A percentile compares a stretch with the other conserved stretches of the same genome.
Evolutionary conservation across 2,888 invertebrate species (phyloP).

Genomic region (Oscheius sp.): DNA sequence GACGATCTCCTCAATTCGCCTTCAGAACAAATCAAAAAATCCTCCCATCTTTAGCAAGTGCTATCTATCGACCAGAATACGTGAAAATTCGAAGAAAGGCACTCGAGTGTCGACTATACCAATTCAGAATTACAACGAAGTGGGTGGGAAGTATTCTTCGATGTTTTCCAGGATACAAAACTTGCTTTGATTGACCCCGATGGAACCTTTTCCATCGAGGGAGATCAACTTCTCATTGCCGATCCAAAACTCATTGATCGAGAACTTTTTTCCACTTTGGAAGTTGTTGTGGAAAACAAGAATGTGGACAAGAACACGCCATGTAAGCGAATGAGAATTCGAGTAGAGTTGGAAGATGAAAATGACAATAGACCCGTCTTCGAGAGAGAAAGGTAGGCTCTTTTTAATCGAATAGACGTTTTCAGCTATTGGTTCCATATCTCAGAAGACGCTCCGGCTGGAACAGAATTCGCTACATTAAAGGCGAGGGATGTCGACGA

Average conservation of each 20-base stretch:
- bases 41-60: slow-evolving; percentile 39
- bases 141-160: background rate
- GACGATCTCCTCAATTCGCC: background rate
- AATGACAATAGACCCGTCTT: slow-evolving; percentile 68
- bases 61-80: slow-evolving; percentile 29
- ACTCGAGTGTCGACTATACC: slow-evolving; percentile 29
- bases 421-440: slow-evolving; percentile 58
- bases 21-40: background rate
- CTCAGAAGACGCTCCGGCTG: slow-evolving; percentile 37
- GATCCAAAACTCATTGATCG: slow-evolving; percentile 44
- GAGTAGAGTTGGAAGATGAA: slow-evolving; percentile 60
- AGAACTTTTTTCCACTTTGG: slow-evolving; percentile 47
- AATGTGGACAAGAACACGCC: slow-evolving; percentile 28
- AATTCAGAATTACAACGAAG: background rate
- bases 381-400: slow-evolving; percentile 41
- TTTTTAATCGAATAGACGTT: background rate
- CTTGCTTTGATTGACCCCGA: slow-evolving; percentile 47
- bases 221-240: slow-evolving; percentile 29
- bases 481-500: slow-evolving; percentile 62
- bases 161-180: slow-evolving; percentile 33
- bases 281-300: slow-evolving; percentile 43
- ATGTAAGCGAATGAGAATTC: slow-evolving; percentile 42
- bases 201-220: slow-evolving; percentile 38
- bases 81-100: slow-evolving; percentile 43
- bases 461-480: slow-evolving; percentile 52